These are phyloP conservation scores for Phallusia fumigata DNA, from an alignment of 23 tunicate species.

Conservation along the genomic window DNA sequence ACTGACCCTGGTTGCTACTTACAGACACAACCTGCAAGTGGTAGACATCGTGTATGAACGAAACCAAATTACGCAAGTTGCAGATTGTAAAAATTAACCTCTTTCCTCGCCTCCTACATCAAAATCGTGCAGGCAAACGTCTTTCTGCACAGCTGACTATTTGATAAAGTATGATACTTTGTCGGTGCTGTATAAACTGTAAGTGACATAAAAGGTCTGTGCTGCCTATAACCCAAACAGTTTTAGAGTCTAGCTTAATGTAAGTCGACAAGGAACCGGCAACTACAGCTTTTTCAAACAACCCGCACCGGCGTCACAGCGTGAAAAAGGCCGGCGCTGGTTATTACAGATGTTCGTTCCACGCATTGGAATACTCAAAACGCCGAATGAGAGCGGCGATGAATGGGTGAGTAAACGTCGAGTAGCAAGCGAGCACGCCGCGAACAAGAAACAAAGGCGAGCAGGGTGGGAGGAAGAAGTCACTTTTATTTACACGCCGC, in stretches of 20 bases:
- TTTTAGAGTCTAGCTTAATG: too few relatives aligned
- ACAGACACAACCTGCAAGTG: slow-evolving; percentile 4
- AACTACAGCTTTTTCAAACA: neutral
- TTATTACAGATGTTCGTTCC: slow-evolving; percentile 34
- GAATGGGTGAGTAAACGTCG: slow-evolving; percentile 48
- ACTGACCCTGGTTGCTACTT: neutral
- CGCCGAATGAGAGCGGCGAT: slow-evolving; percentile 26
- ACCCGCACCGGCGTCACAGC: neutral
- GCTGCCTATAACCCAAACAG: too few relatives aligned
- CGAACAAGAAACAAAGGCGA: slow-evolving; percentile 13
- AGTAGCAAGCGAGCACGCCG: slow-evolving; percentile 20
- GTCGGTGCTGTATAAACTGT: too few relatives aligned
- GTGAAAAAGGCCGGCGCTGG: slow-evolving; percentile 12
- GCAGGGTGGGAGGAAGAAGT: slow-evolving; percentile 1
- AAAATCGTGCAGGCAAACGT: too few relatives aligned
- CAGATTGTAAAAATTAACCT: too few relatives aligned
- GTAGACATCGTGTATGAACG: too few relatives aligned
- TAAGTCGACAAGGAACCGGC: neutral
- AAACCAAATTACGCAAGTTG: too few relatives aligned
- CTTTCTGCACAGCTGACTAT: too few relatives aligned
- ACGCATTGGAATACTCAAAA: slow-evolving; percentile 17
- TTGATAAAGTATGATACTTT: too few relatives aligned
- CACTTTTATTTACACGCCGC: slow-evolving; percentile 25
- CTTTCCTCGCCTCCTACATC: too few relatives aligned
- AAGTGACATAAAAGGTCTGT: too few relatives aligned